Evolutionary conservation across 2,797 vertebrate species (phyloP).

Genomic region (Echiichthys vipera): DNA sequence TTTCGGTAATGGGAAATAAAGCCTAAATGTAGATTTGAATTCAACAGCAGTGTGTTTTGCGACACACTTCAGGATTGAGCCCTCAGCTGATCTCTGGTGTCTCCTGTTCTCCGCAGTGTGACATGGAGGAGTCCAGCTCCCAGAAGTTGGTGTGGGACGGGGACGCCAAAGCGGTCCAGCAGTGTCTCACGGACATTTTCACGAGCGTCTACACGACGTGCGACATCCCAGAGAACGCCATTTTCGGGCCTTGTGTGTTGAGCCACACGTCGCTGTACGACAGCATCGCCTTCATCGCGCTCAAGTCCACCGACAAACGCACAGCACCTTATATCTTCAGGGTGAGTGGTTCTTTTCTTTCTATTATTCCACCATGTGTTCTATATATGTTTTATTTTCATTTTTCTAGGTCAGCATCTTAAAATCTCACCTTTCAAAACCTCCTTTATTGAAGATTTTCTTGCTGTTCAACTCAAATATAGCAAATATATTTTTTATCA

Average conservation of each 20-base stretch:
- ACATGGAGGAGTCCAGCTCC: conserved; percentile 92
- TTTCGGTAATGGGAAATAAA: background rate
- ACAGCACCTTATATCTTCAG: conserved; percentile 97
- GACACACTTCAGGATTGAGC: background rate
- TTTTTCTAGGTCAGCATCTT: background rate
- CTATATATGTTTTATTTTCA: background rate
- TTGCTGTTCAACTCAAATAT: background rate
- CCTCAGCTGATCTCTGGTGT: background rate
- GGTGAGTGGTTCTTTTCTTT: conserved; percentile 78
- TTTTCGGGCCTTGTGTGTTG: conserved; percentile 95
- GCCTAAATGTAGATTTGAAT: background rate
- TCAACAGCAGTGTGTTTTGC: no score
- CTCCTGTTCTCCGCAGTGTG: conserved; percentile 25
- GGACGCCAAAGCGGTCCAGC: conserved; percentile 96
- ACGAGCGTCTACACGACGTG: conserved; percentile 98
- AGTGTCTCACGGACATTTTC: conserved; percentile 98
- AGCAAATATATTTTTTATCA: background rate
- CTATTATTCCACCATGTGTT: background rate
- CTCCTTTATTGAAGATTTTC: background rate
- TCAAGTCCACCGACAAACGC: conserved; percentile 96
- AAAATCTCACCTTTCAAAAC: background rate
- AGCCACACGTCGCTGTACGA: conserved; percentile 98
- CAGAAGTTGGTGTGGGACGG: conserved; percentile 93
- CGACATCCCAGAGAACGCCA: conserved; percentile 96
- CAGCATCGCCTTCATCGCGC: conserved; percentile 98